Percentiles rank a stretch among this genome's conserved stretches.
phyloP scores from a whole-genome alignment of 2,797 vertebrate genomes.

The Spinibarbus caldwelli region DNA sequence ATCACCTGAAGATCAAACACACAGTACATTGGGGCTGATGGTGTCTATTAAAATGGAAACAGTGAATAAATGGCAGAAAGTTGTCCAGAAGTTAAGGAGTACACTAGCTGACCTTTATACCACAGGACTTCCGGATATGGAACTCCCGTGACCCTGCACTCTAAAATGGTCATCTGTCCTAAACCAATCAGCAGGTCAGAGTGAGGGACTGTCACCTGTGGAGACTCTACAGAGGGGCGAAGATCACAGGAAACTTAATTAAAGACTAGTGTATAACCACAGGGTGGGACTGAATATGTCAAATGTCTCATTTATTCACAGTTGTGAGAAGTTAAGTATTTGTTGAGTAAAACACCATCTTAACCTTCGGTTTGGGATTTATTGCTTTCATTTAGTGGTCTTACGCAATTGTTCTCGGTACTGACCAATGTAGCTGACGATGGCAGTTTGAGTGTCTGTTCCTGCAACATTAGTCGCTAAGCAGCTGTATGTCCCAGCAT shows the following conservation, averaged over 20 bases:
- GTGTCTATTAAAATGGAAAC: background rate
- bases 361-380: background rate
- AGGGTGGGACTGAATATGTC: constrained; percentile 24
- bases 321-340: background rate
- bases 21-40: background rate
- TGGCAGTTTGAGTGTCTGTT: constrained; percentile 82
- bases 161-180: constrained; percentile 88
- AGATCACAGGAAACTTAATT: constrained; percentile 47
- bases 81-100: background rate
- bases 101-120: constrained; percentile 90
- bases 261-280: constrained; percentile 17
- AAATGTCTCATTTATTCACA: background rate
- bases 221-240: constrained; percentile 79
- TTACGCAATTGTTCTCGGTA: background rate
- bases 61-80: background rate
- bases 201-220: constrained; percentile 80
- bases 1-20: constrained; percentile 78
- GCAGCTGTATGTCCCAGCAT: constrained; percentile 92
- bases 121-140: constrained; percentile 89
- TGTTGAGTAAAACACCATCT: background rate
- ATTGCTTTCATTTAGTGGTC: background rate
- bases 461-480: constrained; percentile 92
- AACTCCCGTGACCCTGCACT: constrained; percentile 87
- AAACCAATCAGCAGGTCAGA: constrained; percentile 87
- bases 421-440: constrained; percentile 86